These are phyloP conservation scores for Lathronympha strigana DNA, from an alignment of 2,888 invertebrate genomes.

Conservation along the genomic window DNA sequence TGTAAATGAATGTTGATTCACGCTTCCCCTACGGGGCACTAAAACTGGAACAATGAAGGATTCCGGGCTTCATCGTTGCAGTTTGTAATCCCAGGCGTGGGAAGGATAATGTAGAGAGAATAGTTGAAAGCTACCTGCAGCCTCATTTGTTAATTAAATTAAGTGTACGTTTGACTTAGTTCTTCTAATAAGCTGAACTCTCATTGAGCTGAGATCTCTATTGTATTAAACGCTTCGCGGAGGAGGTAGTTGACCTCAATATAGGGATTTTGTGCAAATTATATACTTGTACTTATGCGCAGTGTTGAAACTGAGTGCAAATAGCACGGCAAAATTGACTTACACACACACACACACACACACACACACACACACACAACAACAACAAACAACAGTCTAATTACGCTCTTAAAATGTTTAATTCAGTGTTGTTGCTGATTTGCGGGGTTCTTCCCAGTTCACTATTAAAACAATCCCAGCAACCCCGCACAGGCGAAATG, in stretches of 20 bases:
- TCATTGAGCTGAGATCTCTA: not conserved
- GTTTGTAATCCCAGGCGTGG: constrained; percentile 8
- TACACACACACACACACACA: not conserved
- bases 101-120: constrained; percentile 8
- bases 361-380: no score
- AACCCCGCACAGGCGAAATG: constrained; percentile 10
- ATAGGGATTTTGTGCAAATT: not conserved
- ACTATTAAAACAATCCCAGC: constrained; percentile 6
- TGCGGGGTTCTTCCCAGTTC: constrained; percentile 6
- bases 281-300: not conserved
- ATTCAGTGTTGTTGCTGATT: constrained; percentile 15
- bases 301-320: not conserved
- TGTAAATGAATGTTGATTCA: constrained; percentile 57
- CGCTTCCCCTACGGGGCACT: constrained; percentile 52
- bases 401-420: not conserved
- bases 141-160: not conserved
- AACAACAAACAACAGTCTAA: no score
- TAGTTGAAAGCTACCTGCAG: not conserved
- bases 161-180: not conserved
- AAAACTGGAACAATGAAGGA: constrained; percentile 12
- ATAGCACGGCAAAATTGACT: not conserved
- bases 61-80: constrained; percentile 9
- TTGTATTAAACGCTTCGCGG: not conserved
- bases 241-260: not conserved
- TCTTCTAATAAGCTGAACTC: not conserved